phyloP scores from a whole-genome alignment of 1,140 invertebrate species.

The Wasmannia auropunctata region DNA sequence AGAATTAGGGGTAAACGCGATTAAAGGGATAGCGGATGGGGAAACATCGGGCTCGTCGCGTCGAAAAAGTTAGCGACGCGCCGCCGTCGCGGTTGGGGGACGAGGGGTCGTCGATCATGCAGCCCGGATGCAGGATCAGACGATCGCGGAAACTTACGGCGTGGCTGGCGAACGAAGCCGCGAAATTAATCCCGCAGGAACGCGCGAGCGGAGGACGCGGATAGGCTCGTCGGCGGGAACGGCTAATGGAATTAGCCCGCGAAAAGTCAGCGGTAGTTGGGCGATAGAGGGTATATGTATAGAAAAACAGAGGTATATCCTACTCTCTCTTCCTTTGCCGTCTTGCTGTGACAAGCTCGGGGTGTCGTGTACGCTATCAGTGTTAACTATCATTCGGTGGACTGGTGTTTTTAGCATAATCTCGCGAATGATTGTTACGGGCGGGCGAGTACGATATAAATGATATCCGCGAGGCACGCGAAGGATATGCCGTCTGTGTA shows the following conservation, averaged over 20 bases:
- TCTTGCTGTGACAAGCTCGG: background rate
- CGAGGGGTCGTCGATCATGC: slow-evolving; percentile 53
- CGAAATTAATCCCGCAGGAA: slow-evolving; percentile 63
- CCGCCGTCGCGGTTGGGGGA: background rate
- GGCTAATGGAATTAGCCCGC: slow-evolving; percentile 58
- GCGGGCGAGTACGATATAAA: background rate
- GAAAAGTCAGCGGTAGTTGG: slow-evolving; percentile 49
- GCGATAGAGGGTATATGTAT: slow-evolving; percentile 18
- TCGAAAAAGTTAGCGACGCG: slow-evolving; percentile 41
- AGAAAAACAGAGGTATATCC: background rate
- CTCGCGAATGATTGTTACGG: slow-evolving; percentile 32
- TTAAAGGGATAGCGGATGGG: slow-evolving; percentile 33
- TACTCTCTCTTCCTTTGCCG: background rate
- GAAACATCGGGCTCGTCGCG: slow-evolving; percentile 32
- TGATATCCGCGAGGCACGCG: slow-evolving; percentile 15
- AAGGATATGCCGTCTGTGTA: background rate
- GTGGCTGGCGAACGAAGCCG: slow-evolving; percentile 37
- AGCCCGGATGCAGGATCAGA: background rate
- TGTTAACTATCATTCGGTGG: slow-evolving; percentile 12
- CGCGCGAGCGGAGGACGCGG: slow-evolving; percentile 10
- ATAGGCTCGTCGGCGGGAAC: background rate
- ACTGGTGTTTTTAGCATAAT: slow-evolving; percentile 33
- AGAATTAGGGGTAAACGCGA: slow-evolving; percentile 5
- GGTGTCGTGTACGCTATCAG: slow-evolving; percentile 13
- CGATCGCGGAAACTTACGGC: slow-evolving; percentile 47